Evolutionary conservation across 2,888 invertebrate genomes (phyloP), one percentile per base, ranked within the genome.

Genomic region (Watsonalla binaria): DNA sequence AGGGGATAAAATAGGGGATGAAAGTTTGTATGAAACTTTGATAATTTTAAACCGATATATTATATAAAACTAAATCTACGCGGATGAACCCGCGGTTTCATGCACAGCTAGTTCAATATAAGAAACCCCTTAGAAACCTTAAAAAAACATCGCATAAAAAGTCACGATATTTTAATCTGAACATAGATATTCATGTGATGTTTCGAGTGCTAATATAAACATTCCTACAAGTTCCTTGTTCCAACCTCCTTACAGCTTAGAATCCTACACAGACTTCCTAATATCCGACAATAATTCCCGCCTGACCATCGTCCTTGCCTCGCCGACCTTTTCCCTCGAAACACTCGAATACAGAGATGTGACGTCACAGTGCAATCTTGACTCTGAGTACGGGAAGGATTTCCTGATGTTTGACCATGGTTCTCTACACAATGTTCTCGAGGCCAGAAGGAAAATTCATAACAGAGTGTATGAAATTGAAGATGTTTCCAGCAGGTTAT

Each of bases 361-460:
- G 55, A 74, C 60, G 4, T 69, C 78, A 0, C 90, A 90, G 55
- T 90, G 90, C 58, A 80, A 90, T 59, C 59, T 90, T 11, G 86
- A 88, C 15, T 64, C 54, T 0, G 90, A 90, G 61, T 6, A 68
- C 0, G 79, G 72, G 1, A 83, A 76, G 64, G 81, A 69, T 60
- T 90, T 80, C 48, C 67, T 89, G 6, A 88, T 90, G 87, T 87
- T 86, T 57, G 82, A 88, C 46, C 74, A 82, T 50, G 84, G 86
- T 51, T 66, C 77, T 46, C 70, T 74, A 59, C 72, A 66, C 47
- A 70, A 74, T 54, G 59, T 86, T 0, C 39, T 84, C 45, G 56
- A 68, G 48, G 84, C 89, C 2, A 67, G 82, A 6, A 74, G 77
- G 46, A 70, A 62, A 55, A 51, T 65, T 13, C 47, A 59, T 11